Evolutionary conservation across 2,888 invertebrate species (phyloP), one percentile per base, ranked within the genome.

Genomic region (Oscheius sp.): DNA sequence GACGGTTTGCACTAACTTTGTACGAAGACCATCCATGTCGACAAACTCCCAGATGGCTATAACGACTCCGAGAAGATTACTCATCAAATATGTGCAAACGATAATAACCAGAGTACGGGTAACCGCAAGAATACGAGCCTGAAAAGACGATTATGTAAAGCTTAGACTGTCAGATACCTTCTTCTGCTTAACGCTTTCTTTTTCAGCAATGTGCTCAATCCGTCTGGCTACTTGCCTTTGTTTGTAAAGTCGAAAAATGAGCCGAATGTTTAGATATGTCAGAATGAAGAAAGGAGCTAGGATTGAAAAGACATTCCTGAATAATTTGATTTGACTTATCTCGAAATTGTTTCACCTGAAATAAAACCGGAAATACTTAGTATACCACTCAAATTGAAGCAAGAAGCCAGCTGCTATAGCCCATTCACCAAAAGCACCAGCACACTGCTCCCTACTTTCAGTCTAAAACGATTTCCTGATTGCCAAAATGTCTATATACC

Each of bases 251-350:
- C 74, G 60, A 33, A n/a, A 63, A 7, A 79, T 62, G 11, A 84
- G 74, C 10, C 78, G 65, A 57, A 73, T 71, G 58, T 83, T 84
- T 62, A 84, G 77, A 35, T 76, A 76, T 42, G 83, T 59, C 0
- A 84, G 77, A 35, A 81, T 77, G 78, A 84, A 79, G 79, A 84
- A 84, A 57, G 84, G 84, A 13, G 80, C 81, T 50, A 84, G 65
- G 33, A 84, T 76, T 4, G 84, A 81, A 62, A 81, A 78, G 60
- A 84, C 80, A 60, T 79, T 83, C 35, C 84, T 77, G 59, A 48
- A 76, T 3, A 7, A 5, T 42, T 42, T 42, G 42, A 5, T 0
- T 42, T 42, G 21, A 5, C 42, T 32, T 58, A 5, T 33, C 11
- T 37, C 2, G 42, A 37, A 4, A 33, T 2, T 35, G 13, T 33